Evolutionary conservation across 2,888 invertebrate genomes (phyloP), one percentile per base, ranked within the genome.

Genomic region (Lasioglossum oenotherae): DNA sequence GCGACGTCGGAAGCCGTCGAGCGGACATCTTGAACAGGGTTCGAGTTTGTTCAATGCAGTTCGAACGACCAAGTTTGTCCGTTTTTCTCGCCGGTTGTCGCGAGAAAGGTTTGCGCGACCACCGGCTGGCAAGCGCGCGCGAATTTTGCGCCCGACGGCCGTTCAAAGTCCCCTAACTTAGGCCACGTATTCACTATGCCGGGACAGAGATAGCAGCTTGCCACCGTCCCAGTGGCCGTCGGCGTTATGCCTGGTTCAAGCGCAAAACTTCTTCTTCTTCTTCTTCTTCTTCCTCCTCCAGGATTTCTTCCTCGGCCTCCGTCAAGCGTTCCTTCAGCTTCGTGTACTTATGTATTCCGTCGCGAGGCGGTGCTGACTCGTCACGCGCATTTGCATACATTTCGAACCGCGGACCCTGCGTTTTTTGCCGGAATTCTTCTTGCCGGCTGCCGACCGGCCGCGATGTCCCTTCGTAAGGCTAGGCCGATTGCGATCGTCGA

Each of bases 351-450:
- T 87, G 90, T 92, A 92, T 92, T 92, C 92, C 86, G 87, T 88
- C 90, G 88, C 88, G 80, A 88, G 90, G 84, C 90, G 88, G 88
- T 88, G 90, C 91, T 84, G 88, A 92, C 89, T 92, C 92, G 92
- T 92, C 92, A 92, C 91, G 91, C 91, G 87, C 87, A 92, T 93
- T 93, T 93, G 91, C 92, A 93, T 93, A 92, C 85, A 90, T 92
- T 92, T 91, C 89, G 86, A 84, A 72, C 80, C 81, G 81, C 69
- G 80, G 79, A 57, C 79, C 80, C 74, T 41, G 71, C 71, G 67
- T 82, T 81, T 90, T 89, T 85, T 78, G 75, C 81, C 67, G 31
- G 71, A 75, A 83, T 85, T 81, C 81, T 64, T 80, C 80, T 57
- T 78, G 71, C 16, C 67, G 67, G 67, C 78, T 80, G 81, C 87